Percentiles rank a stretch among this genome's conserved stretches.
phyloP scores from a whole-genome alignment of 2,888 invertebrate species.

The Byasa hedistus region DNA sequence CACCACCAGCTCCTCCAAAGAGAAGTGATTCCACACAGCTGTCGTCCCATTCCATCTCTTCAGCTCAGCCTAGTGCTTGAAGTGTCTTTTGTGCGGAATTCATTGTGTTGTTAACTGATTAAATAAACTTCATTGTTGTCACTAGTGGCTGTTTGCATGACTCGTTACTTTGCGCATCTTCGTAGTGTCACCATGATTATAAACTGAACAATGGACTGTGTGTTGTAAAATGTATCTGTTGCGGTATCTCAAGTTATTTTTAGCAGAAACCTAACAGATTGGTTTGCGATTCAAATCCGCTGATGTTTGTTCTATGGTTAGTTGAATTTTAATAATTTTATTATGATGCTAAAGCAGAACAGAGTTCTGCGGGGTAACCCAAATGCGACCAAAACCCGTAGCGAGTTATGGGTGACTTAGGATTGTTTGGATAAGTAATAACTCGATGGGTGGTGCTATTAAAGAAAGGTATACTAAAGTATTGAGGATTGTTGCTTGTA shows the following conservation, averaged over 20 bases:
- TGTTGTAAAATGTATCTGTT: background rate
- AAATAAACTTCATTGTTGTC: constrained; percentile 15
- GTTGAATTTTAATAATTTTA: constrained; percentile 26
- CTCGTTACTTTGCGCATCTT: constrained; percentile 20
- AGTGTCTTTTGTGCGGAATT: constrained; percentile 12
- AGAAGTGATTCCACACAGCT: constrained; percentile 93
- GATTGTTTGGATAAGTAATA: constrained; percentile 34
- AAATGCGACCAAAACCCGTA: constrained; percentile 16
- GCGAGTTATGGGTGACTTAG: constrained; percentile 5
- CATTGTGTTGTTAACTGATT: constrained; percentile 24
- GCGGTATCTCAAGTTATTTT: background rate
- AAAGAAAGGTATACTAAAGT: constrained; percentile 65
- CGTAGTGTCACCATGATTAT: background rate
- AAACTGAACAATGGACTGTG: background rate
- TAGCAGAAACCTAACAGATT: background rate
- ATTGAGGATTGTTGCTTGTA: constrained; percentile 47
- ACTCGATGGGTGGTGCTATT: constrained; percentile 75
- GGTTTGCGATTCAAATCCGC: background rate
- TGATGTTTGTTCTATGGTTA: constrained; percentile 18
- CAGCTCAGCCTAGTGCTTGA: constrained; percentile 59
- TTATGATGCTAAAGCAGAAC: constrained; percentile 15
- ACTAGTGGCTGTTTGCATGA: constrained; percentile 23
- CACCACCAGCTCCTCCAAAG: constrained; percentile 94
- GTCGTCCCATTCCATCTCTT: constrained; percentile 66
- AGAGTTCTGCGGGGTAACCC: constrained; percentile 22